Percentiles rank a stretch among this genome's conserved stretches.
Evolutionary conservation across 2,888 invertebrate genomes (phyloP).

Genomic region (Harmothoe impar): DNA sequence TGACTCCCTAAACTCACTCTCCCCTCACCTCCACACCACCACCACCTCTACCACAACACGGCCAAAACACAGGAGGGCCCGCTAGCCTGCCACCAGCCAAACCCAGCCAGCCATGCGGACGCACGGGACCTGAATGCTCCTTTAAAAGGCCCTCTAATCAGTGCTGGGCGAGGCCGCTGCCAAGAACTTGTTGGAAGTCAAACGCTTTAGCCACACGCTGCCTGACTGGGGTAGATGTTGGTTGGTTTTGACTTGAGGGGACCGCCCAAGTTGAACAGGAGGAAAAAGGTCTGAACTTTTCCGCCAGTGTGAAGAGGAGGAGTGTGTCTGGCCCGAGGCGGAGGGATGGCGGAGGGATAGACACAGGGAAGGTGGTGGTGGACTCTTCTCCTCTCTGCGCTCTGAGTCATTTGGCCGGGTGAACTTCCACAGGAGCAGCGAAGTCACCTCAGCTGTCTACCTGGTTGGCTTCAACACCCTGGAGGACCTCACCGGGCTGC

Average conservation of each 20-base stretch:
- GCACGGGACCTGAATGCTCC: not conserved
- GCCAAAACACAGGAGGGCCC: not conserved
- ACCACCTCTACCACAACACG: slow-evolving; percentile 14
- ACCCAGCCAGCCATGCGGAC: slow-evolving; percentile 7
- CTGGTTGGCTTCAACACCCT: not conserved
- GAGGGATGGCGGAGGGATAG: not conserved
- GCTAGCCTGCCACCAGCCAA: not conserved
- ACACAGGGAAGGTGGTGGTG: not conserved
- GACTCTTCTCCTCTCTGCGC: not conserved
- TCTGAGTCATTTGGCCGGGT: not conserved
- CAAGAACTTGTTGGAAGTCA: not conserved
- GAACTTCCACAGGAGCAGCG: too few relatives aligned
- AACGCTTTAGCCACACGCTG: not conserved
- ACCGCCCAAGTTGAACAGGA: slow-evolving; percentile 44
- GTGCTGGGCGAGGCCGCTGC: not conserved
- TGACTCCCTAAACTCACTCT: slow-evolving; percentile 3
- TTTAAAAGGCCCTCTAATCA: not conserved
- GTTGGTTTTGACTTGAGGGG: not conserved
- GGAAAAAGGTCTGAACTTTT: slow-evolving; percentile 30
- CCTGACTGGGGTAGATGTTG: too few relatives aligned
- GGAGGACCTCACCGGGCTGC: not conserved
- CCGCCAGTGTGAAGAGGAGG: not conserved
- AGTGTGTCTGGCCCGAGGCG: slow-evolving; percentile 36
- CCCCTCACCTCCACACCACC: not conserved
- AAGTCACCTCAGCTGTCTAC: not conserved